These are phyloP conservation scores for Vireo altiloquus DNA, from an alignment of 2,113 vertebrate genomes.

Conservation along the genomic window DNA sequence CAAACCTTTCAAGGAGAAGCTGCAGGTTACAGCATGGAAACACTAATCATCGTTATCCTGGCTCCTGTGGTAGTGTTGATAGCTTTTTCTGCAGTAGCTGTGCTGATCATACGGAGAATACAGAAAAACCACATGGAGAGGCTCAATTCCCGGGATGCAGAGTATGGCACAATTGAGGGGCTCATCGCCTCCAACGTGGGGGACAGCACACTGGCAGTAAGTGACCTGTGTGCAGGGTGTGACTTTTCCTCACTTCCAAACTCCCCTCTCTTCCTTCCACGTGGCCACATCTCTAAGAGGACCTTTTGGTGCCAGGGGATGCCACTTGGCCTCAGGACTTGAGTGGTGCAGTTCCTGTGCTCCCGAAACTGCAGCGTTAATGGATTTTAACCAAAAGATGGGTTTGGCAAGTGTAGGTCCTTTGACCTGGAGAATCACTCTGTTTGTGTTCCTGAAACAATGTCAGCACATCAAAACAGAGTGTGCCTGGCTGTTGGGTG, in stretches of 20 bases:
- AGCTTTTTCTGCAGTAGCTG: slow-evolving; percentile 81
- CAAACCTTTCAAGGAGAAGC: slow-evolving; percentile 70
- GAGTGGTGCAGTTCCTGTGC: not conserved
- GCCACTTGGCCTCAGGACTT: not conserved
- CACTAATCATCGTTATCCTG: slow-evolving; percentile 82
- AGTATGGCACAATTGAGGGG: slow-evolving; percentile 94
- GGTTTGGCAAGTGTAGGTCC: not conserved
- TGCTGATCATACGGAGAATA: slow-evolving; percentile 86
- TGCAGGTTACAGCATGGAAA: slow-evolving; percentile 83
- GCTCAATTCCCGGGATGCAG: slow-evolving; percentile 88
- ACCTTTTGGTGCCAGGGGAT: not conserved
- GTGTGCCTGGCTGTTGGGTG: not conserved
- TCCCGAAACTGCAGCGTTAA: not conserved
- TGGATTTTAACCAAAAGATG: not conserved
- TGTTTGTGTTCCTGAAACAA: not conserved
- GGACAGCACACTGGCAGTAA: slow-evolving; percentile 95
- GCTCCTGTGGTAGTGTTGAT: slow-evolving; percentile 83
- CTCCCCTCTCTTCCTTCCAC: rapidly evolving
- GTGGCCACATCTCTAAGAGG: rapidly evolving
- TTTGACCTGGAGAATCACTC: not conserved
- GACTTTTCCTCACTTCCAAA: rapidly evolving
- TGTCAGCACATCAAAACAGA: not conserved
- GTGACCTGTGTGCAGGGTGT: slow-evolving; percentile 22
- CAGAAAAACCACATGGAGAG: slow-evolving; percentile 91
- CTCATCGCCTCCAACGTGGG: slow-evolving; percentile 97